These are phyloP conservation scores for Xiphophorus maculatus DNA, from an alignment of 2,113 vertebrate genomes.

Conservation along the genomic window DNA sequence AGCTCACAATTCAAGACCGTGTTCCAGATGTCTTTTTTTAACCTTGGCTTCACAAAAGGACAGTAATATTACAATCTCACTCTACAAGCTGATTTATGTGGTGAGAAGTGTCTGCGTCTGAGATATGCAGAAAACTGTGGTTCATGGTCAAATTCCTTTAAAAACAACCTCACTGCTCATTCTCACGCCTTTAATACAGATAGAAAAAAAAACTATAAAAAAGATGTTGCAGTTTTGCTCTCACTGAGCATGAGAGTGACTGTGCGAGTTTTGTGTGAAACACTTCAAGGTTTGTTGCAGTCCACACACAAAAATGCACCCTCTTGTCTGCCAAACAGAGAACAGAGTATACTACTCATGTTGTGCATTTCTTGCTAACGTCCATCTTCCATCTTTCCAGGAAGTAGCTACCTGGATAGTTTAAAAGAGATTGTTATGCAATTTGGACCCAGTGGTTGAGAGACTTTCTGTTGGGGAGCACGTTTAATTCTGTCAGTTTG, in stretches of 20 bases:
- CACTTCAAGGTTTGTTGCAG: slow-evolving; percentile 1
- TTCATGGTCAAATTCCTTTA: slow-evolving; percentile 32
- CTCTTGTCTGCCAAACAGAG: background rate
- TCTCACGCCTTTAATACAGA: slow-evolving; percentile 3
- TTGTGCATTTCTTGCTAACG: slow-evolving; percentile 19
- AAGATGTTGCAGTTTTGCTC: slow-evolving; percentile 21
- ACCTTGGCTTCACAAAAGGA: slow-evolving; percentile 29
- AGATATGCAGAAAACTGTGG: slow-evolving; percentile 1
- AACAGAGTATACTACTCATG: background rate
- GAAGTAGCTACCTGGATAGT: slow-evolving; percentile 31
- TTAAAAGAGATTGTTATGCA: slow-evolving; percentile 50
- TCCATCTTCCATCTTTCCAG: slow-evolving; percentile 15
- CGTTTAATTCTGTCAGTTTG: slow-evolving; percentile 41
- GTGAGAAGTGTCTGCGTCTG: slow-evolving; percentile 25
- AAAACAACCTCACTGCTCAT: slow-evolving; percentile 28
- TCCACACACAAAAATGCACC: background rate
- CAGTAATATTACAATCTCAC: slow-evolving; percentile 15
- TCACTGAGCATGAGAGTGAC: slow-evolving; percentile 11
- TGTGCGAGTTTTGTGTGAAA: slow-evolving; percentile 3
- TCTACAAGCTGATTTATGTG: slow-evolving; percentile 18
- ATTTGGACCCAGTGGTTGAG: slow-evolving; percentile 40
- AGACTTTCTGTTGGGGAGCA: slow-evolving; percentile 40
- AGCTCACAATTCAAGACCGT: slow-evolving; percentile 34
- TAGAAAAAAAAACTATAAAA: slow-evolving; percentile 2
- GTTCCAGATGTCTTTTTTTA: slow-evolving; percentile 9